Percentiles rank a stretch among this genome's conserved stretches.
These are phyloP conservation scores for Dasyornis broadbenti DNA, from an alignment of 2,113 vertebrate species.

Conservation along the genomic window DNA sequence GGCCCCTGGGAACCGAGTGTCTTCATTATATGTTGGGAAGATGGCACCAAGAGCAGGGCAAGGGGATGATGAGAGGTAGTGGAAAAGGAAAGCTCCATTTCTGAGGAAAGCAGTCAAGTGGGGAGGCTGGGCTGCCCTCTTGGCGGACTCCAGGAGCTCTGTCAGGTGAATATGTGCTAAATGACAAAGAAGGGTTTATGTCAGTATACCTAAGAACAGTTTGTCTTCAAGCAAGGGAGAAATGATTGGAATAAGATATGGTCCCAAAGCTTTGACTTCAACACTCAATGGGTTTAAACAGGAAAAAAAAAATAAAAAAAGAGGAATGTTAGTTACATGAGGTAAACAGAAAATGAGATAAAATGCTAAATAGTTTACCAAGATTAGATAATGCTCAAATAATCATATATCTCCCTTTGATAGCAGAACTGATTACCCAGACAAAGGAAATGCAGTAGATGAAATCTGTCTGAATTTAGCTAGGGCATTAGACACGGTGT, in stretches of 20 bases:
- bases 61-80: neutral
- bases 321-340: neutral
- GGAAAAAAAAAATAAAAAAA: no score
- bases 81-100: neutral
- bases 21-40: neutral
- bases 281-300: neutral
- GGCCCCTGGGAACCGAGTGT: neutral
- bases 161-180: neutral
- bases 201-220: neutral
- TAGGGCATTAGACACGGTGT: neutral
- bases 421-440: neutral
- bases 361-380: constrained; percentile 18
- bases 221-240: neutral
- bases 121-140: neutral
- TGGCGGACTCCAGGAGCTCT: neutral
- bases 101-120: neutral
- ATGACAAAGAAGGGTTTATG: neutral
- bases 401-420: neutral
- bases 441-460: constrained; percentile 22
- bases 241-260: accelerated
- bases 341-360: constrained; percentile 2
- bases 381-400: neutral
- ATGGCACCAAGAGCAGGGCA: neutral
- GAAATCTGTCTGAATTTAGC: constrained; percentile 9
- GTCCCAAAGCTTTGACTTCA: neutral